Evolutionary conservation across 2,113 vertebrate genomes (phyloP).

Genomic region (Petaurus breviceps): DNA sequence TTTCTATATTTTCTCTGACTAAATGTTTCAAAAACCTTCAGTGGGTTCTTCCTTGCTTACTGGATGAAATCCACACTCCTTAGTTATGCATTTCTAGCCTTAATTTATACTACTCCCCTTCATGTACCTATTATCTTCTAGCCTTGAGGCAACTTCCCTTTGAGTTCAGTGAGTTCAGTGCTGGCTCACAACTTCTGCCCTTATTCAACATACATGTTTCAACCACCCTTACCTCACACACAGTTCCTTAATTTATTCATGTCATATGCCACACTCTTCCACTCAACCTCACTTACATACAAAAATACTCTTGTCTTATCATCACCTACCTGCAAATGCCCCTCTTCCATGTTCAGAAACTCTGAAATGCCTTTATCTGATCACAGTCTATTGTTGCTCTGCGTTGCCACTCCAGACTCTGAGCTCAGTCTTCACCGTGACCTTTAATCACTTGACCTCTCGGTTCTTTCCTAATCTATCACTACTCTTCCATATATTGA

Average conservation of each 20-base stretch:
- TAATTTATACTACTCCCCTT: neutral
- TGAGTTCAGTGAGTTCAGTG: neutral
- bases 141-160: neutral
- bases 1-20: neutral
- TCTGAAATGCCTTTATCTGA: neutral
- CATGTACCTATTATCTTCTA: neutral
- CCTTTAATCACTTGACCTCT: neutral
- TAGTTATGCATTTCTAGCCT: neutral
- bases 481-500: neutral
- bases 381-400: neutral
- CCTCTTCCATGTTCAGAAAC: neutral
- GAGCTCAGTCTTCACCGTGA: neutral
- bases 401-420: neutral
- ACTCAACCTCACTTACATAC: neutral
- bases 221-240: neutral
- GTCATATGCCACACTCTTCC: neutral
- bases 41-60: neutral
- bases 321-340: neutral
- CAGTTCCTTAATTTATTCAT: neutral
- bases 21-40: neutral
- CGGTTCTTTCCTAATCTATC: neutral
- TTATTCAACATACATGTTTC: neutral
- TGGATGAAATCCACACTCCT: neutral
- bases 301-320: neutral
- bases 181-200: neutral